Evolutionary conservation across 2,113 vertebrate genomes (phyloP).

Genomic region (Kryptolebias marmoratus): DNA sequence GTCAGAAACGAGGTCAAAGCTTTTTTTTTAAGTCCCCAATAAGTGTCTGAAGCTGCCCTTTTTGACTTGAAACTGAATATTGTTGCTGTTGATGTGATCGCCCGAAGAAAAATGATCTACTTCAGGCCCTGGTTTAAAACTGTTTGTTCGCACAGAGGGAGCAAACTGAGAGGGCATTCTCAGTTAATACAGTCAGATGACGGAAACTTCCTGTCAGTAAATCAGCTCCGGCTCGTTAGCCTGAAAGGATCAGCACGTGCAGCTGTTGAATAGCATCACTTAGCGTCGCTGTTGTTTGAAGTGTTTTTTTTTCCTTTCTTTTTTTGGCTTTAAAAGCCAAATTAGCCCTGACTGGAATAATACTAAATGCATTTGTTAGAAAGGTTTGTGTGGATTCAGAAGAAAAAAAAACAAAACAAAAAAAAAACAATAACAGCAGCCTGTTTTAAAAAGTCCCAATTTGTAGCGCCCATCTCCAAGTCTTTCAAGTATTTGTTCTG

Average conservation of each 20-base stretch:
- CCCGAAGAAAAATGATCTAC: background rate
- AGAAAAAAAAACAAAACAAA: background rate
- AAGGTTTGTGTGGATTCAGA: constrained; percentile 6
- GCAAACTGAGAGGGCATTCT: constrained; percentile 32
- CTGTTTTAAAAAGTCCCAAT: background rate
- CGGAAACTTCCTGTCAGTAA: constrained; percentile 21
- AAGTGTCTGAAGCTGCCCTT: constrained; percentile 18
- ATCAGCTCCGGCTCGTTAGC: constrained; percentile 14
- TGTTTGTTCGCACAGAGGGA: constrained; percentile 21
- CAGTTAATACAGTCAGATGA: constrained; percentile 13
- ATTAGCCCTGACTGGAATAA: constrained; percentile 32
- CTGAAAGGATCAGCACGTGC: background rate
- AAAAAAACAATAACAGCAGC: constrained; percentile 7
- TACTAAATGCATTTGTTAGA: constrained; percentile 53
- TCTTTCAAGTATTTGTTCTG: constrained; percentile 16
- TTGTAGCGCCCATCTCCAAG: constrained; percentile 1
- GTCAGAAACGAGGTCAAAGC: background rate
- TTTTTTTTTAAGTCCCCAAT: background rate
- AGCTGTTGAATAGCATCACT: constrained; percentile 2
- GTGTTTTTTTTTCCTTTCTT: background rate
- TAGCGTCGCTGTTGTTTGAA: background rate
- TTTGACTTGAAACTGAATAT: constrained; percentile 14
- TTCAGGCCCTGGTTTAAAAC: constrained; percentile 20
- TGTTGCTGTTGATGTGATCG: constrained; percentile 6
- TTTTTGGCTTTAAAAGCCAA: constrained; percentile 22